Percentiles rank a stretch among this genome's conserved stretches.
phyloP scores from a whole-genome alignment of 1,140 invertebrate species.

The Theocolax elegans region DNA sequence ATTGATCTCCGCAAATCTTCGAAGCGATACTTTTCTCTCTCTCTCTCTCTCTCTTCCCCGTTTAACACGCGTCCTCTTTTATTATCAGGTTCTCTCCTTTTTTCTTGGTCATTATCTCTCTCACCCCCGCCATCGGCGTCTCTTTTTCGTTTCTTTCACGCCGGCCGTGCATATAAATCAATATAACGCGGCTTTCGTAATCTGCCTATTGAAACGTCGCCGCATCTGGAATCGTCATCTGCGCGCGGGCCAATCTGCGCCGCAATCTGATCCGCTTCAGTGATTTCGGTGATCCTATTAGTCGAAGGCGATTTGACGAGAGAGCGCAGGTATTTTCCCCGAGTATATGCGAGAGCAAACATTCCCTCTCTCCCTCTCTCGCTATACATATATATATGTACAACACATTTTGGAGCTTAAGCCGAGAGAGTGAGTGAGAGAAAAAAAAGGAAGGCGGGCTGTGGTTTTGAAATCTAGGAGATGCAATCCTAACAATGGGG shows the following conservation, averaged over 20 bases:
- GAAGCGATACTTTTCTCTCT: not conserved
- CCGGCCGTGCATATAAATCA: not conserved
- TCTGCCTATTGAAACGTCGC: slow-evolving; percentile 56
- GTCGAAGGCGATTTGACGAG: slow-evolving; percentile 54
- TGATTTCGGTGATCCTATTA: slow-evolving; percentile 66
- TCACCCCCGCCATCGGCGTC: not conserved
- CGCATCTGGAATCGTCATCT: slow-evolving; percentile 60
- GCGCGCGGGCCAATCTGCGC: slow-evolving; percentile 54
- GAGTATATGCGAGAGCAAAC: no score
- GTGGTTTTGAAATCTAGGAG: no score
- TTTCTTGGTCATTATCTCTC: no score
- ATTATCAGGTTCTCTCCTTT: no score
- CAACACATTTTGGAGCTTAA: no score
- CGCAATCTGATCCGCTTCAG: slow-evolving; percentile 57
- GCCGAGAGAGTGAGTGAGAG: no score
- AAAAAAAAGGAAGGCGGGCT: no score
- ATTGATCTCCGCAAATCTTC: no score
- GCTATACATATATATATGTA: no score
- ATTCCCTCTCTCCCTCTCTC: no score
- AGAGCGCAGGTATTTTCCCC: slow-evolving; percentile 51
- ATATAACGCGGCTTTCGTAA: slow-evolving; percentile 50
- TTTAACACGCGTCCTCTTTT: not conserved
- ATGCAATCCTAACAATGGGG: no score
- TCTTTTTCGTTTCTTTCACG: not conserved
- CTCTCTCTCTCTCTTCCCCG: not conserved